Base-by-base conservation (phyloP, 2,888 invertebrate species). In the Phania funesta region DNA sequence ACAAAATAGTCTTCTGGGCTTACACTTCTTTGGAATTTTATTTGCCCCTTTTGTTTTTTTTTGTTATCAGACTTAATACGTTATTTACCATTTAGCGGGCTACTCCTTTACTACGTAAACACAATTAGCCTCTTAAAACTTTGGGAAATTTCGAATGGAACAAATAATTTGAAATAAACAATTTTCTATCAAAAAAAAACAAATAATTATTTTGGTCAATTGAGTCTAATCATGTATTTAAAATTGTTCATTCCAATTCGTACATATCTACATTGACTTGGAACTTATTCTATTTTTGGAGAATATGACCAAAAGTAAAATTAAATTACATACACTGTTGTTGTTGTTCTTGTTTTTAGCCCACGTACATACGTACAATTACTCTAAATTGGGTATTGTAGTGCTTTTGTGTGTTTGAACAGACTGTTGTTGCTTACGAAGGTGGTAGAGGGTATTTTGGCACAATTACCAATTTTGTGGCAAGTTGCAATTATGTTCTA, bases 391-490 rank as follows among this genome's bases (percentile, higher is more conserved):
- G 56, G 48, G 20, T 16, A 38, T 38, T 48, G 9, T 29, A 35
- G 26, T 20, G 32, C 20, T 29, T 16, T 35, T 48, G 35, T 16
- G 13, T 52, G 8, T 38, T 26, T 13, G 13, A 22, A 22, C n/a
- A n/a, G n/a, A 16, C 6, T 35, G 11, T 8, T 9, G 22, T 11
- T 20, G 48, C n/a, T n/a, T n/a, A 18, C 24, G n/a, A 52, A 32
- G 18, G 16, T 18, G 35, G 29, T 35, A 38, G n/a, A 26, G 44
- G 24, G 7, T 52, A 56, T 41, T 56, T 68, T 60, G 52, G 29
- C n/a, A 22, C 68, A 76, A 68, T 76, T 76, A 76, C 67, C 75
- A 76, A 67, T 50, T 76, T 67, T 41, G 75, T 67, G 67, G 58
- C 75, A 76, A 67, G 67, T 67, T 76, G 75, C 75, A 76, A 76